Base-by-base conservation (phyloP, 1,140 invertebrate species). In the Leptinotarsa texana region DNA sequence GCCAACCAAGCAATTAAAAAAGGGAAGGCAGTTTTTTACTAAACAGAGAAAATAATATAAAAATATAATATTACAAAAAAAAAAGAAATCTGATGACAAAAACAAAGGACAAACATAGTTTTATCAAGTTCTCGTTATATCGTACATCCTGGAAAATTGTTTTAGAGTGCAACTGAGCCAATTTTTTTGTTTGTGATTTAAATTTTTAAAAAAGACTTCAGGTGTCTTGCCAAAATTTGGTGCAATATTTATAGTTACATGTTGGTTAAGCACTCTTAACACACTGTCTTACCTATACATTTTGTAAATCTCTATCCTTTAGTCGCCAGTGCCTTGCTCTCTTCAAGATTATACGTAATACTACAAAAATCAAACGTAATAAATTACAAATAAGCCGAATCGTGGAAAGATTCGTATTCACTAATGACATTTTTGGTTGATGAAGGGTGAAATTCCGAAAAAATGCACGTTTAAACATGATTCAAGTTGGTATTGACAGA, bases 321-420 rank as follows among this genome's bases (percentile, higher is more conserved):
- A 42, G 63, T 24, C 42, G 65, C 18, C 51, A 47, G 22, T 68
- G 72, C 71, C 72, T 63, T 70, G 75, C 75, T 61, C 51, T 63
- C 49, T 17, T 73, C 71, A 68, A 73, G 24, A 3, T 68, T 76
- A 76, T 73, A 76, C 65, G 75, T 74, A 76, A 76, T 76, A 76
- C 75, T 76, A 76, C 57, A 76, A 76, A 76, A 76, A 76, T 74
- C 63, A 76, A 76, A 66, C 61, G 69, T 33, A 74, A 73, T 69
- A 61, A 73, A 69, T 73, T 18, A 70, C n/a, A 57, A 15, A 57
- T 15, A 57, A 57, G 17, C 51, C 51, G 15, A 57, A n/a, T 57
- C 6, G 51, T 42, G 33, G 8, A 11, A 42, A 11, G 2, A 42
- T 42, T 42, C 8, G 11, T 42, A 42, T 42, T 42, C 33, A 42